phyloP scores from a whole-genome alignment of 2,797 vertebrate species.

The Bradypodion ventrale region DNA sequence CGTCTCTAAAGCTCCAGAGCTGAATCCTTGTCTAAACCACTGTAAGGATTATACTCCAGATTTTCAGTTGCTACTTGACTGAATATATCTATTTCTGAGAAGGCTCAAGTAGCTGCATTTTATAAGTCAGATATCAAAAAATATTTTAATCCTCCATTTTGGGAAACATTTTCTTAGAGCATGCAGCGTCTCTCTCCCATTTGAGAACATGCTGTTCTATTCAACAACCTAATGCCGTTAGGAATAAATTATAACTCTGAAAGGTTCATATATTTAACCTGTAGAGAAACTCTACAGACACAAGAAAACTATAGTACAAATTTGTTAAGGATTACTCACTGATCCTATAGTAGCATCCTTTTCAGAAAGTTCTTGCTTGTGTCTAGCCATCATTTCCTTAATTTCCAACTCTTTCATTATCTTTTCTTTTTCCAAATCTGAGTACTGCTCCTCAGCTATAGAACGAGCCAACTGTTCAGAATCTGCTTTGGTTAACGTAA shows the following conservation, averaged over 20 bases:
- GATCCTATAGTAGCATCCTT: constrained; percentile 94
- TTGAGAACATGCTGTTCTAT: neutral
- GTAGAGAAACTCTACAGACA: neutral
- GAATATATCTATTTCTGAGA: neutral
- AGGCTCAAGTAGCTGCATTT: neutral
- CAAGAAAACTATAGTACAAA: constrained; percentile 5
- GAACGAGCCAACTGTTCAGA: constrained; percentile 94
- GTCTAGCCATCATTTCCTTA: constrained; percentile 94
- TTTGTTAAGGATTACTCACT: constrained; percentile 76
- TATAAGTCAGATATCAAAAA: neutral
- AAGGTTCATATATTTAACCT: neutral
- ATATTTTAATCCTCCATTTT: neutral
- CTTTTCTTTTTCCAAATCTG: constrained; percentile 95
- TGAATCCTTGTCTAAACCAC: neutral
- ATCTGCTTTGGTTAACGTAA: constrained; percentile 92
- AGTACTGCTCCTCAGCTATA: constrained; percentile 95
- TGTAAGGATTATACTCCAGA: neutral
- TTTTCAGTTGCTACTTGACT: neutral
- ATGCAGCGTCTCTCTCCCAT: neutral
- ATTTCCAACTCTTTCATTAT: constrained; percentile 99
- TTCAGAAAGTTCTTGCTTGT: constrained; percentile 91
- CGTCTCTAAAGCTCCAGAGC: neutral
- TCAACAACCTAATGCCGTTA: neutral
- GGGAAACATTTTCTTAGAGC: neutral
- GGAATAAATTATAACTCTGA: neutral